These are phyloP conservation scores for Melopsittacus undulatus DNA, from an alignment of 2,797 vertebrate species.

Conservation along the genomic window DNA sequence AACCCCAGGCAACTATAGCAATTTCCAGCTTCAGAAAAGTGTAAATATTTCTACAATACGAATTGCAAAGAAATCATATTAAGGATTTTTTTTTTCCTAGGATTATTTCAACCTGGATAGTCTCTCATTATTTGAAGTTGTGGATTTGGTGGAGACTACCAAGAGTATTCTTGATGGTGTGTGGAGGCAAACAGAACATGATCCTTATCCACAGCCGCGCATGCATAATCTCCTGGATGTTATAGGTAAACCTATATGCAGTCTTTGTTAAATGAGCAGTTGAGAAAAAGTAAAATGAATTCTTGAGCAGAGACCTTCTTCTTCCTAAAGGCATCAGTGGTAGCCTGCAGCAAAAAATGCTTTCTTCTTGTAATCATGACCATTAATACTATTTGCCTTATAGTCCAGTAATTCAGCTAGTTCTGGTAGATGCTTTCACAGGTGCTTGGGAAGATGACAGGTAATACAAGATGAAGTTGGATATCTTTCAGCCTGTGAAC, in stretches of 20 bases:
- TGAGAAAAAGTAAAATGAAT: background rate
- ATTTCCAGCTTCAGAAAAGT: background rate
- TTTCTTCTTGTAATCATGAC: background rate
- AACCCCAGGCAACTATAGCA: background rate
- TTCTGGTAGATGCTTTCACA: background rate
- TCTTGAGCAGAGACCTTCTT: background rate
- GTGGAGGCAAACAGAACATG: slow-evolving; percentile 92
- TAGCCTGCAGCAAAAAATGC: background rate
- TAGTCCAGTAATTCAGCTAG: background rate
- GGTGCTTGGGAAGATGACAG: background rate
- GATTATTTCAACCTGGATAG: slow-evolving; percentile 87
- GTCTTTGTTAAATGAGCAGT: background rate
- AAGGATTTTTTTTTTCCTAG: slow-evolving; percentile 68
- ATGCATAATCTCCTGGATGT: slow-evolving; percentile 93
- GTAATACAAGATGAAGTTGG: background rate
- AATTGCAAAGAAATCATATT: background rate
- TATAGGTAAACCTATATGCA: slow-evolving; percentile 79
- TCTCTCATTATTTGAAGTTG: slow-evolving; percentile 85
- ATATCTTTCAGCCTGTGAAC: background rate
- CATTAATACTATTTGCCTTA: background rate
- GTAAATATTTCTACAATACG: background rate
- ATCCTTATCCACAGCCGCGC: slow-evolving; percentile 86
- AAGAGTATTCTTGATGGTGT: slow-evolving; percentile 87
- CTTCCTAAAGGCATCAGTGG: background rate
- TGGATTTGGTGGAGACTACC: slow-evolving; percentile 90